phyloP scores from a whole-genome alignment of 1,140 invertebrate genomes.

The Colletes latitarsis region DNA sequence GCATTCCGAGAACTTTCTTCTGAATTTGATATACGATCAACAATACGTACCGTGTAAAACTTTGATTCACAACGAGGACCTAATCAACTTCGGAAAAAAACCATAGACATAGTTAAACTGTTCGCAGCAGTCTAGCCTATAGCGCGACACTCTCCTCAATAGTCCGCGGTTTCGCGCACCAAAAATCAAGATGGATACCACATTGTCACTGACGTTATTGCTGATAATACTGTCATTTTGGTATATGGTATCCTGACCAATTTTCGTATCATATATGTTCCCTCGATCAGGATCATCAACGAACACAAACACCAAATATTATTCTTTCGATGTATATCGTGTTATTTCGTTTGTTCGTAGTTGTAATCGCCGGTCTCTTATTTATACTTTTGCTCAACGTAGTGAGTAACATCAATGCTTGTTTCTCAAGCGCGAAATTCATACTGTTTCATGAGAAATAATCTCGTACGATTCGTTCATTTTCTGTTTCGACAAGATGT shows the following conservation, averaged over 20 bases:
- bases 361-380: not conserved
- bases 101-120: conserved; percentile 41
- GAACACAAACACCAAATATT: not conserved
- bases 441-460: not conserved
- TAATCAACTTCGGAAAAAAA: conserved; percentile 40
- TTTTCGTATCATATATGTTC: not conserved
- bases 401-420: conserved; percentile 9
- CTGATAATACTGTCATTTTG: conserved; percentile 21
- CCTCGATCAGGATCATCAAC: not conserved
- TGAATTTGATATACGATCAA: not conserved
- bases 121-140: conserved; percentile 33
- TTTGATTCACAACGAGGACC: conserved; percentile 18
- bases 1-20: conserved; percentile 5
- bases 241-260: not conserved
- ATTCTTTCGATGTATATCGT: not conserved
- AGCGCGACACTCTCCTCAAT: conserved; percentile 29
- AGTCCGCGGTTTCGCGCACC: conserved; percentile 25
- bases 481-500: not conserved
- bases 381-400: conserved; percentile 42
- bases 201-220: conserved; percentile 37
- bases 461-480: not conserved
- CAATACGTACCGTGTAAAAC: conserved; percentile 24
- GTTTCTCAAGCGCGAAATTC: conserved; percentile 32
- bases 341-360: not conserved
- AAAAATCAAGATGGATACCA: conserved; percentile 45